Evolutionary conservation across 2,888 invertebrate species (phyloP).

Genomic region (Apamea monoglypha): DNA sequence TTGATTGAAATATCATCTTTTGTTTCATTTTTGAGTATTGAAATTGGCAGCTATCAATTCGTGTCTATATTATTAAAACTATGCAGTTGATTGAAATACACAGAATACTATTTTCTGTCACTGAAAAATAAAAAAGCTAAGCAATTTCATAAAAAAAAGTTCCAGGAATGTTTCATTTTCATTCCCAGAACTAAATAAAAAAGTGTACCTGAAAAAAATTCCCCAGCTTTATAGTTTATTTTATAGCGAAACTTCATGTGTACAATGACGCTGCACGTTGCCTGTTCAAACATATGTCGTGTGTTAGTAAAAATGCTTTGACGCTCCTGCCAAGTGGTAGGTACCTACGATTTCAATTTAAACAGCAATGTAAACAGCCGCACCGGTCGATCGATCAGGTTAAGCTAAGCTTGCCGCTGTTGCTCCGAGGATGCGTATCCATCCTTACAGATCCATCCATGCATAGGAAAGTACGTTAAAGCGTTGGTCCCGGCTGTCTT

Average conservation of each 20-base stretch:
- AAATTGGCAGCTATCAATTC: background rate
- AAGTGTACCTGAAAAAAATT: background rate
- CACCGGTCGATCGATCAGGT: too few species aligned
- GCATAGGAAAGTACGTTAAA: too few species aligned
- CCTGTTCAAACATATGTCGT: constrained; percentile 14
- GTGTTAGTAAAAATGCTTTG: constrained; percentile 46
- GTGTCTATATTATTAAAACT: background rate
- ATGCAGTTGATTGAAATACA: background rate
- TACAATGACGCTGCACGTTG: background rate
- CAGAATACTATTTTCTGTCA: constrained; percentile 1
- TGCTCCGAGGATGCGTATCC: too few species aligned
- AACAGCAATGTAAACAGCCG: background rate
- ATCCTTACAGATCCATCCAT: too few species aligned
- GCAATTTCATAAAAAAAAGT: constrained; percentile 3
- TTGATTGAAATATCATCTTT: background rate
- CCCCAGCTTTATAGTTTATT: background rate
- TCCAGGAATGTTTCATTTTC: background rate
- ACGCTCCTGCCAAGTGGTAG: background rate
- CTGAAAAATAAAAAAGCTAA: background rate
- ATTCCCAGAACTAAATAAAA: too few species aligned
- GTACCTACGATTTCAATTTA: background rate
- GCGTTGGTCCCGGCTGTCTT: too few species aligned
- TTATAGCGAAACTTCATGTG: constrained; percentile 23
- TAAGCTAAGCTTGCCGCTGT: too few species aligned
- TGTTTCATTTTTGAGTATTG: background rate